These are phyloP conservation scores for Megathymus violae DNA, from an alignment of 1,140 invertebrate genomes.

Conservation along the genomic window DNA sequence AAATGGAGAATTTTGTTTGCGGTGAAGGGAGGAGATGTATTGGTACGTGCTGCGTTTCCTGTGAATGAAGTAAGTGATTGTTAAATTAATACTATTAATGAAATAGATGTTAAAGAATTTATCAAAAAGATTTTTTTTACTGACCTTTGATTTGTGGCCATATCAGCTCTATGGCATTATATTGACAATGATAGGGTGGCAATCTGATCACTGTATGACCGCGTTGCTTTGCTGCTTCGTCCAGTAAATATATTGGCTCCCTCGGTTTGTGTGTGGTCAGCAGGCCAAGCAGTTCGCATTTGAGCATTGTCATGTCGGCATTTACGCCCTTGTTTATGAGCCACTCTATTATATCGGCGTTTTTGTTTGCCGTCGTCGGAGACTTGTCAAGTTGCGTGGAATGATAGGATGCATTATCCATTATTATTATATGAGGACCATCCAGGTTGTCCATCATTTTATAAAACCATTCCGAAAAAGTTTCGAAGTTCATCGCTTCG, in stretches of 20 bases:
- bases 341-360: constrained; percentile 33
- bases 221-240: constrained; percentile 1
- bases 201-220: constrained; percentile 12
- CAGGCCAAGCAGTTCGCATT: not conserved
- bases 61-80: constrained; percentile 3
- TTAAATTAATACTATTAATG: constrained; percentile 9
- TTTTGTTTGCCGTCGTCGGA: constrained; percentile 34
- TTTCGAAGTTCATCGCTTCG: constrained; percentile 38
- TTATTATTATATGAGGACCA: too few species aligned
- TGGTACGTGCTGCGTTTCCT: not conserved
- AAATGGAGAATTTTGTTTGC: too few species aligned
- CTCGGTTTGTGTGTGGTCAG: not conserved
- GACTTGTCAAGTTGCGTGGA: constrained; percentile 40
- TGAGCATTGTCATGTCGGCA: constrained; percentile 1
- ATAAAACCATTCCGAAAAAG: constrained; percentile 17
- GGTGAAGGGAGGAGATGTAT: too few species aligned
- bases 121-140: constrained; percentile 4
- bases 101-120: constrained; percentile 5
- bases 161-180: constrained; percentile 22
- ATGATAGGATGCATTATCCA: too few species aligned
- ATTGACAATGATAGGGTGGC: constrained; percentile 26
- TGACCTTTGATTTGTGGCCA: constrained; percentile 13
- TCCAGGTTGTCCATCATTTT: too few species aligned
- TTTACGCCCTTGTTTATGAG: constrained; percentile 29
- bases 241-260: not conserved